Percentiles rank a stretch among this genome's conserved stretches.
These are phyloP conservation scores for Pterocles gutturalis DNA, from an alignment of 2,113 vertebrate species.

Conservation along the genomic window DNA sequence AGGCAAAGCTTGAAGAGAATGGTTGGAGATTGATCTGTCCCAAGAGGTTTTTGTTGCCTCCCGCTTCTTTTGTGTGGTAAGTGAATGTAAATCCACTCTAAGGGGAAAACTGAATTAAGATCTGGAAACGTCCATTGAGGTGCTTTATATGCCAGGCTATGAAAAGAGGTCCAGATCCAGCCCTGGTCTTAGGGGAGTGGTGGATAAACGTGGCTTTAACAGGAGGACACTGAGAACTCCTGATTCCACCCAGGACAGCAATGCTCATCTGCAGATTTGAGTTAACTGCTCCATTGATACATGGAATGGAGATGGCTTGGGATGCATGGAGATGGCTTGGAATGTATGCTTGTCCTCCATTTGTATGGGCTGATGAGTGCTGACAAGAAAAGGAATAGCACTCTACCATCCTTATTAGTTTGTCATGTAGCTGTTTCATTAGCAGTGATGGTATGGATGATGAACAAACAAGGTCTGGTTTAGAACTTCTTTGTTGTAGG, in stretches of 20 bases:
- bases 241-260: neutral
- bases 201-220: neutral
- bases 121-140: neutral
- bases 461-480: neutral
- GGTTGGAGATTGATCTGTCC: neutral
- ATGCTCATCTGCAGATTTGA: neutral
- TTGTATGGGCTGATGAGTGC: neutral
- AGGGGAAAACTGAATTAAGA: neutral
- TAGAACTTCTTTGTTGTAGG: neutral
- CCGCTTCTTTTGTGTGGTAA: neutral
- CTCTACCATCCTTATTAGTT: neutral
- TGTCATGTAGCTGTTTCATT: neutral
- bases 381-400: neutral
- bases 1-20: neutral
- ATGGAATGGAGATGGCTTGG: neutral
- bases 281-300: neutral
- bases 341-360: neutral
- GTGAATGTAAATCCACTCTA: neutral
- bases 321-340: neutral
- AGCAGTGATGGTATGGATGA: neutral
- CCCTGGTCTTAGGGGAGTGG: neutral
- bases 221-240: neutral
- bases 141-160: neutral
- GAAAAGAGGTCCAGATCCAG: neutral
- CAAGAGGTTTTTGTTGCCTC: neutral